Base-by-base conservation (phyloP, 2,113 vertebrate species). In the Vicugna pacos region DNA sequence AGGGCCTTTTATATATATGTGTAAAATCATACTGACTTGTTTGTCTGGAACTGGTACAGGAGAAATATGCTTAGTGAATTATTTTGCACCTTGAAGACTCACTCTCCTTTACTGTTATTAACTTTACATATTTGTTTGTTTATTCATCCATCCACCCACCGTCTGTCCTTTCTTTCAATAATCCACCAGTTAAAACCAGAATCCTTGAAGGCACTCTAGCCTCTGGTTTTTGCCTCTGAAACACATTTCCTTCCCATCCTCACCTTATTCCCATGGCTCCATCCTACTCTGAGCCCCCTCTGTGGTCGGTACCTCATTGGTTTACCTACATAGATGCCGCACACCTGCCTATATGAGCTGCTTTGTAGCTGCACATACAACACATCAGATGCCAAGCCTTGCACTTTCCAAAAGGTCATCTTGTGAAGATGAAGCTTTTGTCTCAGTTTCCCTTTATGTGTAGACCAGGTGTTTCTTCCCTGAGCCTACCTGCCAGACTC, bases 251-350 rank as follows among this genome's bases (percentile, higher is more conserved):
- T 77, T 26, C 28, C n/a, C 46, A 0, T 6, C 9, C 1, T 15
- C 9, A 17, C 19, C 69, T 35, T 14, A 2, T n/a, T 38, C 17
- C 52, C 5, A 15, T 0, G 73, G 19, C 24, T 12, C 64, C 3
- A 0, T 15, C 17, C 32, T n/a, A 5, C 15, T 52, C 38, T 0
- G 4, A 32, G 12, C 3, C 35, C 56, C 3, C 52, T 35, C 46
- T 52, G 62, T 6, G 28, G 15, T 8, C 46, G n/a, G 58, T 6
- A n/a, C 10, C 6, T 15, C 19, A 28, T 24, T 10, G 14, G 15
- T 13, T 65, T 38, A 38, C 58, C 48, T 64, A 32, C 64, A 54
- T 17, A 73, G 89, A 42, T 50, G 6, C 6, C 20, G 5, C 0
- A 5, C 24, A 10, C 19, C 46, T 93, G 17, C 50, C 32, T 80